Base-by-base conservation (phyloP, 2,797 vertebrate genomes). In the Hippoglossus hippoglossus region DNA sequence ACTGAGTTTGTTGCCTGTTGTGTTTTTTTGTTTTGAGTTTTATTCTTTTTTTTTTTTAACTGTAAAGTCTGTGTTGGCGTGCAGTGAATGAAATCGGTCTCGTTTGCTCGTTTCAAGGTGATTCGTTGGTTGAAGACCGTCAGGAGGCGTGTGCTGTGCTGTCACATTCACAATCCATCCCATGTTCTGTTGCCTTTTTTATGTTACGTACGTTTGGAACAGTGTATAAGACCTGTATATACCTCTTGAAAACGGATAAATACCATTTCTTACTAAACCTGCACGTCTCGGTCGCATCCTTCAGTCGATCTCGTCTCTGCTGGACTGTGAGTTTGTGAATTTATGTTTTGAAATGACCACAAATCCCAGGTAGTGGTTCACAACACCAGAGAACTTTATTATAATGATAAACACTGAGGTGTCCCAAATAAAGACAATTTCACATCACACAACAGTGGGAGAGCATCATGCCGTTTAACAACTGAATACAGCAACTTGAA, bases 181-280 rank as follows among this genome's bases (percentile, higher is more conserved):
- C 60, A 62, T 55, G 65, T 72, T 81, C 61, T 75, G 74, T 80
- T 88, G 84, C 83, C 81, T 64, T 73, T 67, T 91, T 83, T 82
- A 76, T 77, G 83, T 88, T 84, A 34, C 60, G 47, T 60, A 50
- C 80, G 74, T 79, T 73, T 77, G 83, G 63, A 82, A 75, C 76
- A 16, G 84, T 88, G 76, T 82, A 83, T 81, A 80, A 81, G 80
- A 79, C 68, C 68, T 87, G 82, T 89, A 89, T 78, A 89, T 90
- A 88, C 82, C 65, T 88, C 79, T 83, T 78, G 77, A 56, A 83
- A 79, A 86, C 83, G 53, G 80, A 90, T 89, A 87, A 93, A 92
- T 81, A 73, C 61, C 53, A 67, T 91, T 90, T 93, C 85, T 90
- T 90, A 89, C 71, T 63, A 89, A 87, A 71, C 7, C 31, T 49